Evolutionary conservation across 2,888 invertebrate species (phyloP), one percentile per base, ranked within the genome.

Genomic region (Cataglyphis albicans): DNA sequence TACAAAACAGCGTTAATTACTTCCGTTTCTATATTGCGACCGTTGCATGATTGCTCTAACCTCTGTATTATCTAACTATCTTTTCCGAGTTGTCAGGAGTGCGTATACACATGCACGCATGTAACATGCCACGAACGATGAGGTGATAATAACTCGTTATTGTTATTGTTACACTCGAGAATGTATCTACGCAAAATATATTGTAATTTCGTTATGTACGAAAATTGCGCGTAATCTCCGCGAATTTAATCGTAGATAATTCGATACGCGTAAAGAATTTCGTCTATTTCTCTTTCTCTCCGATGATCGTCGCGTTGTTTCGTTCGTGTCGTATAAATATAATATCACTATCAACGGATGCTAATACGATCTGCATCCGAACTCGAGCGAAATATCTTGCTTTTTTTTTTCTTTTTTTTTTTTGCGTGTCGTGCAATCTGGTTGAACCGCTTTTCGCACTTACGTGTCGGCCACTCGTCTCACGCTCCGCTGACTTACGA

Each of bases 1-100:
- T 48, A 48, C 15, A 15, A 25, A 65, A 4, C 12, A 7, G 21
- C 21, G 21, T 74, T 80, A 83, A 85, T 78, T 74, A 78, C 64
- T 83, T 81, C 78, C 76, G 86, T 61, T 80, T 63, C 21, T 72
- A 35, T 29, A 15, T 29, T 25, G 29, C 44, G 21, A 72, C 35
- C 52, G 35, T 57, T 55, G 25, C 44, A 52, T 29, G 41, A 41
- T 55, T 44, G n/a, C 9, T 55, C 12, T 25, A 57, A 41, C 25
- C 67, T 57, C 9, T 10, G 15, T 9, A 68, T 52, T 12, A 4
- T 6, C 52, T 15, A n/a, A 25, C 15, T 15, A 29, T 61, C 10
- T 41, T 12, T 18, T 41, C 29, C 29, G 57, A n/a, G 15, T 4
- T 18, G 1, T 15, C 9, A 4, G 4, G 0, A 29, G 29, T 4